A percentile compares a stretch with the other conserved stretches of the same genome.
phyloP scores from a whole-genome alignment of 2,113 vertebrate species.

The Rhabdornis inornatus region DNA sequence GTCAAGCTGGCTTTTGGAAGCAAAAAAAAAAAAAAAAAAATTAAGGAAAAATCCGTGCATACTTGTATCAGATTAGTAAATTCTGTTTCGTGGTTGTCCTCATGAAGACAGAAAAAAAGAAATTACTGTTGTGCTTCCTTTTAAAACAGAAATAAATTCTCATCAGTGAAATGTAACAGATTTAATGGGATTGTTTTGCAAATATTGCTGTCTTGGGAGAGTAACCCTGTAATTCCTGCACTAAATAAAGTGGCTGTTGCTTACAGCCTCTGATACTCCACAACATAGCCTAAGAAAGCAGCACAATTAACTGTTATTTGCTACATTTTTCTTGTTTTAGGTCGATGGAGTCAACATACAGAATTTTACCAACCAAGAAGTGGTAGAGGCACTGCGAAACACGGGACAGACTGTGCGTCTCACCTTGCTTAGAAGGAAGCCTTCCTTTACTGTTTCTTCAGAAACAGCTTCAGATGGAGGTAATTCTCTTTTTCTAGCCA shows the following conservation, averaged over 20 bases:
- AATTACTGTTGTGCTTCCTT: neutral
- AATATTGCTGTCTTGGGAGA: neutral
- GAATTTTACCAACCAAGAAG: conserved; percentile 88
- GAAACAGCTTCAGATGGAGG: conserved; percentile 78
- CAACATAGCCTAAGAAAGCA: neutral
- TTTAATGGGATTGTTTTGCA: neutral
- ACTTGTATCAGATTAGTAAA: neutral
- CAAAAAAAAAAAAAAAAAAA: neutral
- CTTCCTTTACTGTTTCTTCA: neutral
- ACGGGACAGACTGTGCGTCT: conserved; percentile 83
- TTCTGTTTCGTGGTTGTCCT: neutral
- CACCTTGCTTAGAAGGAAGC: conserved; percentile 81
- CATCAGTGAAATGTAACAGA: neutral
- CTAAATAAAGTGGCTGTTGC: neutral
- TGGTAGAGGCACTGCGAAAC: conserved; percentile 85
- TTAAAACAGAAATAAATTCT: neutral
- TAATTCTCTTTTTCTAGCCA: conserved; percentile 24
- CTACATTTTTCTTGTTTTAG: conserved; percentile 49
- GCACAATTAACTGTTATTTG: neutral
- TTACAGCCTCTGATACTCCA: neutral
- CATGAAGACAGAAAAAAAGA: neutral
- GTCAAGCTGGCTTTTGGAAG: neutral
- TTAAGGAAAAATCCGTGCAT: neutral
- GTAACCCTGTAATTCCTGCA: neutral
- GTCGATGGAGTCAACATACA: conserved; percentile 88